A percentile compares a stretch with the other conserved stretches of the same genome.
Conservation (phyloP, 2,797 vertebrate species). For the Anableps anableps region DNA sequence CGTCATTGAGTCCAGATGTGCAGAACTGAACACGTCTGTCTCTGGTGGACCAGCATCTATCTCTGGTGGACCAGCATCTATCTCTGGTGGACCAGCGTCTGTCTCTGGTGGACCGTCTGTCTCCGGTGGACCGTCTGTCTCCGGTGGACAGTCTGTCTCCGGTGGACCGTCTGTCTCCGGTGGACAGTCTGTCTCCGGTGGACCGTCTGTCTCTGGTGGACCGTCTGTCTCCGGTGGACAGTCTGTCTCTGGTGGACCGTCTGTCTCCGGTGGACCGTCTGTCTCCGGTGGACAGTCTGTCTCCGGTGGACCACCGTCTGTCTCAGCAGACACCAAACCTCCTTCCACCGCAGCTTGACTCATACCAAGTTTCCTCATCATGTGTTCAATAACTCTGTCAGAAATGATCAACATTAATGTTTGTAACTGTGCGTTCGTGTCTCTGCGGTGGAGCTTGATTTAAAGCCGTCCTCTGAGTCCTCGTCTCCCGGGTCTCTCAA, state of each 20-base stretch:
- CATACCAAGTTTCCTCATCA: neutral
- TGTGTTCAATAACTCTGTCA: neutral
- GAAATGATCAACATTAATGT: neutral
- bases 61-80: no score
- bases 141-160: neutral
- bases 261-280: neutral
- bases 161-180: neutral
- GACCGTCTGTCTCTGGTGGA: neutral
- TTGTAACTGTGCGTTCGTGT: neutral
- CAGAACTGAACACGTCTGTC: neutral
- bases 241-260: neutral
- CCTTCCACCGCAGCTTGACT: neutral
- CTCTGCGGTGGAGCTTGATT: neutral
- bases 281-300: no score
- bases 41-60: neutral
- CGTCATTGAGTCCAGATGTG: neutral
- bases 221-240: no score
- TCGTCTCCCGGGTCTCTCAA: slow-evolving; percentile 1
- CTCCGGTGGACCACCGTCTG: neutral
- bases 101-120: no score
- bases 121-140: no score
- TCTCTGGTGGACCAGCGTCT: neutral
- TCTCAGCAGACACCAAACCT: neutral
- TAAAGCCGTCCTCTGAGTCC: neutral
- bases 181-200: neutral